Evolutionary conservation across 2,113 vertebrate genomes (phyloP), one percentile per base, ranked within the genome.

Genomic region (Alectura lathami): DNA sequence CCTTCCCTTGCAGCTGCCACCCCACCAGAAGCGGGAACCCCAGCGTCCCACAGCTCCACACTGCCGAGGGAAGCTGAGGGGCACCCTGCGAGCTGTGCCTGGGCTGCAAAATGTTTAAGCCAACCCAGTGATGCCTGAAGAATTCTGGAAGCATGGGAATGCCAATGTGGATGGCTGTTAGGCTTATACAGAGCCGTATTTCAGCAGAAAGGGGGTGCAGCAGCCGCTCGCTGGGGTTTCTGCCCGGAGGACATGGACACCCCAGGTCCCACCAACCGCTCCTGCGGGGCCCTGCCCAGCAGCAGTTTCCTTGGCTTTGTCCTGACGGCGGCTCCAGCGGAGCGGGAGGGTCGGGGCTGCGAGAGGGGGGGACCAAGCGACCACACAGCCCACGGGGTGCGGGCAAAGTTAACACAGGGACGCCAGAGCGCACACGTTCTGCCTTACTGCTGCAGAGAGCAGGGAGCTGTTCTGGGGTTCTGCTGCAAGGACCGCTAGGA

Each of bases 321-420:
- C 22, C 6, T 15, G 67, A 47, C 57, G 91, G 36, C 50, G 30
- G 1, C 62, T 29, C n/a, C 76, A 36, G 36, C 3, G 24, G 23
- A 2, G 4, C 7, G 48, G 59, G 67, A 36, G 11, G 47, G 43
- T 4, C 3, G 14, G 20, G 22, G 48, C 36, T 38, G 63, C 54
- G 5, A 0, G 32, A 14, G 47, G 34, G 53, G 14, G 40, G 22
- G 40, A 42, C 30, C 54, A 56, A 6, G 48, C 48, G 34, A 7
- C 5, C 59, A 15, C 5, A 0, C 24, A 84, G 62, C 34, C 14
- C 3, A 2, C 2, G 42, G 23, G 20, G 57, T 43, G 15, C 0
- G 21, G 80, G 3, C 57, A 30, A 5, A 45, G 4, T 3, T 0
- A 0, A 0, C 32, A 0, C 0, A 6, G 54, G 47, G 16, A 18